A percentile compares a stretch with the other conserved stretches of the same genome.
Evolutionary conservation across 2,888 invertebrate species (phyloP).

Genomic region (Ophion ellenae): DNA sequence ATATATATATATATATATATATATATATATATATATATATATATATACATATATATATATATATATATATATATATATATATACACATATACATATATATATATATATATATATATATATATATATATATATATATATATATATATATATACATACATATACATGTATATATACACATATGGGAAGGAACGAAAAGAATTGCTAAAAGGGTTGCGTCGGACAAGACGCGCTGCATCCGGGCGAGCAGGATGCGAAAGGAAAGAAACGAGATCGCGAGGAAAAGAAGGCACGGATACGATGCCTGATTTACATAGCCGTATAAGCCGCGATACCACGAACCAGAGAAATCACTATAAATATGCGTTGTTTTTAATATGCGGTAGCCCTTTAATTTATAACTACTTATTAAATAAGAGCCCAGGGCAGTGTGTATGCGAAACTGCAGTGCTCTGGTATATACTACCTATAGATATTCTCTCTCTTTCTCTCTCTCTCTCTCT

Average conservation of each 20-base stretch:
- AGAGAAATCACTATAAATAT: conserved; percentile 78
- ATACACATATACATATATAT: too few species aligned
- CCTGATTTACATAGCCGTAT: conserved; percentile 77
- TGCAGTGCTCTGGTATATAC: conserved; percentile 8
- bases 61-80: not conserved
- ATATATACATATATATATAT: not conserved
- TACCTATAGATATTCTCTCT: conserved; percentile 1
- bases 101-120: too few species aligned
- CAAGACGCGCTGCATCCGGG: conserved; percentile 38
- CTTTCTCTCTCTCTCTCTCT: not conserved
- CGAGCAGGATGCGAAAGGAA: conserved; percentile 47
- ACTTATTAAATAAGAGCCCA: conserved; percentile 79
- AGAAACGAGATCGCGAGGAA: conserved; percentile 13
- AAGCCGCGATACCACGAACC: conserved; percentile 67
- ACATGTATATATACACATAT: not conserved
- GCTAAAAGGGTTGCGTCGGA: not conserved
- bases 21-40: too few species aligned
- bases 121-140: too few species aligned
- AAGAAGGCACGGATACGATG: conserved; percentile 38
- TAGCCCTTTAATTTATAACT: conserved; percentile 80
- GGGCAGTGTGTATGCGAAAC: conserved; percentile 70
- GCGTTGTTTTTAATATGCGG: conserved; percentile 78
- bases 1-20: too few species aligned
- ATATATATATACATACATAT: too few species aligned
- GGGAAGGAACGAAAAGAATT: not conserved